phyloP scores from a whole-genome alignment of 2,113 vertebrate genomes.

The Antechinus flavipes region DNA sequence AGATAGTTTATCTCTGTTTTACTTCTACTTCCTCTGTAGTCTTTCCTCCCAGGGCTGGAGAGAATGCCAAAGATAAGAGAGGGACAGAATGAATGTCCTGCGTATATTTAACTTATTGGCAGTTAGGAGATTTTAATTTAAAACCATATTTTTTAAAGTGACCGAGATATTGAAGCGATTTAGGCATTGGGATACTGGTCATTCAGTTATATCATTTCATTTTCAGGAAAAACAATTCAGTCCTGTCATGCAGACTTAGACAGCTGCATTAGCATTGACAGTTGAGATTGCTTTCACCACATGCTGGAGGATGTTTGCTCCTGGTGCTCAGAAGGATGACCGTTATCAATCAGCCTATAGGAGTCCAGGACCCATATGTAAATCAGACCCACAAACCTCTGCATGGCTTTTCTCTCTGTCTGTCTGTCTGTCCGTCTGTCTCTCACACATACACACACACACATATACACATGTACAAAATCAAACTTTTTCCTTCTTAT shows the following conservation, averaged over 20 bases:
- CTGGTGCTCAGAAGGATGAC: not conserved
- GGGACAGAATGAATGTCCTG: not conserved
- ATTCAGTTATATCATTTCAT: not conserved
- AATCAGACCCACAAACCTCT: not conserved
- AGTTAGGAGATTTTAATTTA: not conserved
- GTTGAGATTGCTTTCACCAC: not conserved
- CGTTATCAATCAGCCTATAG: not conserved
- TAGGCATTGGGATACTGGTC: not conserved
- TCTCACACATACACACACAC: no score
- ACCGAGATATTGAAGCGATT: not conserved
- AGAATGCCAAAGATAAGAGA: not conserved
- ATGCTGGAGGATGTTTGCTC: not conserved
- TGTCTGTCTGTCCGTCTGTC: no score
- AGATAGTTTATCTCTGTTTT: not conserved
- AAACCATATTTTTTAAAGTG: not conserved
- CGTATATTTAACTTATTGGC: not conserved
- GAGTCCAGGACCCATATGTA: not conserved
- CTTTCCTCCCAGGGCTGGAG: slow-evolving; percentile 3
- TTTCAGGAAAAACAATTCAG: not conserved
- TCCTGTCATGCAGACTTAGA: not conserved
- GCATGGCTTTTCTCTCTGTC: not conserved
- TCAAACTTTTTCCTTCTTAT: not conserved
- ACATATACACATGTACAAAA: no score
- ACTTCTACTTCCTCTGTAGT: not conserved
- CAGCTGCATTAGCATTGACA: not conserved